phyloP scores from a whole-genome alignment of 1,140 invertebrate genomes.

The Bombus sylvicola region DNA sequence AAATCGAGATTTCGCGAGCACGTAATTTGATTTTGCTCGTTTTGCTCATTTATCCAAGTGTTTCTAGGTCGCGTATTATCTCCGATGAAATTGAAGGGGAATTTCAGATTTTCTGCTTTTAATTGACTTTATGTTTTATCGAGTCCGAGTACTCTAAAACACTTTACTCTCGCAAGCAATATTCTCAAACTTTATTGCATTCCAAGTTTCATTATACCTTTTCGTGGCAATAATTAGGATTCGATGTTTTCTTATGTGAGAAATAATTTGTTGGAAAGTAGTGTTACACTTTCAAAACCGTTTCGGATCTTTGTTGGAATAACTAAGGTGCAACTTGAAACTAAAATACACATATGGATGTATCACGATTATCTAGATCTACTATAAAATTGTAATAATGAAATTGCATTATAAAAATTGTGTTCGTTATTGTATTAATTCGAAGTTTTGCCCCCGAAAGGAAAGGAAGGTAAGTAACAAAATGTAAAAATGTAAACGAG shows the following conservation, averaged over 20 bases:
- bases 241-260: background rate
- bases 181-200: background rate
- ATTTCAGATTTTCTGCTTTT: background rate
- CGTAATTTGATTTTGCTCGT: background rate
- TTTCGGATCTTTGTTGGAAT: background rate
- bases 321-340: background rate
- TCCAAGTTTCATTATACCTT: background rate
- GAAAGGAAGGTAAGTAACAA: background rate
- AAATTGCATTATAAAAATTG: background rate
- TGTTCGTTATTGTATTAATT: background rate
- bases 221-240: background rate
- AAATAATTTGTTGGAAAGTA: background rate
- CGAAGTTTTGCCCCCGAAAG: background rate
- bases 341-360: no score
- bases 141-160: background rate
- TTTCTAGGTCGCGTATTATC: background rate
- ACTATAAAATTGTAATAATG: background rate
- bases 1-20: background rate
- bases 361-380: background rate
- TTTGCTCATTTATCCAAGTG: background rate
- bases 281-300: background rate
- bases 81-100: background rate
- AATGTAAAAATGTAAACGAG: conserved; percentile 3
- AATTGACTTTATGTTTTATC: background rate
- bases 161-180: background rate